Evolutionary conservation across 2,113 vertebrate species (phyloP), one percentile per base, ranked within the genome.

Genomic region (Scortum barcoo): DNA sequence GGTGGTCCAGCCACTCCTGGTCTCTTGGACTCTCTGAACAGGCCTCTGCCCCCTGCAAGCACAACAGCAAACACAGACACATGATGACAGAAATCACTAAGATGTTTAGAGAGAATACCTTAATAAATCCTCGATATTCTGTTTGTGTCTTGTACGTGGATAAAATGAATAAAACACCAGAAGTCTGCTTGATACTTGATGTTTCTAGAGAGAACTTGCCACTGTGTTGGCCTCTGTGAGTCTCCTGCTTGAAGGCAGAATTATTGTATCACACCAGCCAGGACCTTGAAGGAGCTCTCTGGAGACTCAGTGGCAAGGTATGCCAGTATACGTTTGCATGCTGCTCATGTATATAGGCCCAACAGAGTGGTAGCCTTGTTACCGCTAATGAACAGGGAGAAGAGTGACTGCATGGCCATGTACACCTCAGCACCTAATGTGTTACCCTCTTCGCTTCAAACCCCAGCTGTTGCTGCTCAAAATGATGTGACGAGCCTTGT

Each of bases 1-100:
- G 79, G 33, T 95, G 92, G 28, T 95, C 88, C 82, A 97, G 89
- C 97, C 97, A 99, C 81, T 96, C 94, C 83, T 95, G 93, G 87
- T 97, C 95, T 94, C 93, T 24, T 73, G 85, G 40, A 88, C 91
- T 92, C 58, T 88, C 88, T 71, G 79, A 70, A 60, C 0, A 38
- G 72, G 90, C 94, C 89, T 91, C 87, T 10, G 86, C 78, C 91
- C 94, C 94, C 96, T 97, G 71, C 20, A 86, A 80, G 78, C 44
- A 88, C 28, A 86, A 77, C 26, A 83, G 38, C 1, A 33, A 79
- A 86, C 20, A 71, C 22, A 86, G n/a, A 76, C 17, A 38, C 10
- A 51, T 4, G 4, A 3, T 24, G 44, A 70, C 40, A 11, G 68
- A 61, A 30, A 72, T 63, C 12, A 16, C 24, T 3, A 16, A 1